Base-by-base conservation (phyloP, 2,113 vertebrate genomes). In the Merops nubicus region DNA sequence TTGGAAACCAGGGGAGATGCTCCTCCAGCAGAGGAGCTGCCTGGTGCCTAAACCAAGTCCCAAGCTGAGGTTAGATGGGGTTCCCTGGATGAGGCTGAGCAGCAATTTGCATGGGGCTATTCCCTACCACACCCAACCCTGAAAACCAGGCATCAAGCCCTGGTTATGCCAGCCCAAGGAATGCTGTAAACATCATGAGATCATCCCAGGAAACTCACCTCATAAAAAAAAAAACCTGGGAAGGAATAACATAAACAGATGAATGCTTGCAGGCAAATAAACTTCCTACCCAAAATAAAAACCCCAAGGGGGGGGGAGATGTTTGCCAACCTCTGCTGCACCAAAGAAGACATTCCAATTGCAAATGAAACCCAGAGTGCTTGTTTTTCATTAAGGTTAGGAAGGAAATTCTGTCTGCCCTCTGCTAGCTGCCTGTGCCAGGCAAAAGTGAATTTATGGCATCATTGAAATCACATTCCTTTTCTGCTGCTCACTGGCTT, bases 181-280 rank as follows among this genome's bases (percentile, higher is more conserved):
- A 85, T 34, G 81, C 70, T 85, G 82, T 93, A 85, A 96, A 85
- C 87, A 95, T 64, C 38, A 57, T 91, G 87, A 96, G 73, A 91
- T 96, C 94, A 97, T 91, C 87, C 57, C 74, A 76, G 89, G 84
- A 95, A 95, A 67, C 64, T 65, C 85, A 95, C 6, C 0, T 59
- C 1, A 3, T 65, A 33, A 40, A 38, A 34, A 36, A 50, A 74
- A 92, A 88, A 85, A 31, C 0, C 45, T 53, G 26, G 43, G 77
- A 75, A 75, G 40, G 53, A 82, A 64, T 85, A 87, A 87, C 15
- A 34, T 7, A 56, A 77, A 54, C 7, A 59, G 51, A 56, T 12
- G 14, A 81, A 87, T 51, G 31, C 51, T 84, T 89, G 65, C 25
- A 91, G 73, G 73, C 38, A 78, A 96, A 89, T 34, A 67, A 69